These are phyloP conservation scores for Drosophila imparisetae DNA, from an alignment of 2,888 invertebrate genomes.

Conservation along the genomic window DNA sequence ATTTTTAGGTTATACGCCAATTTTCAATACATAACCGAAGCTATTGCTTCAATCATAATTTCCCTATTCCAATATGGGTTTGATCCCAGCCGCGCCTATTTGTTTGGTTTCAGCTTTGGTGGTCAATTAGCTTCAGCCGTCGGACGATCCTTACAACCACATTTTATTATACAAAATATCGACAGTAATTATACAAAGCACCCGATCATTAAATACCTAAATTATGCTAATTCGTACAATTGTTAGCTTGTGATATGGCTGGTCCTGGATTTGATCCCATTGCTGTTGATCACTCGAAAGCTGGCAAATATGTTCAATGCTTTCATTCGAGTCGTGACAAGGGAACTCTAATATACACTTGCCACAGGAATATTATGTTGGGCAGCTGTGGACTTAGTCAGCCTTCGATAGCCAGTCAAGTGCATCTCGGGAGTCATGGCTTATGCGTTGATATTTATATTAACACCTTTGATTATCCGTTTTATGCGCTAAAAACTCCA, in stretches of 20 bases:
- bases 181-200: slow-evolving; percentile 71
- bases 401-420: slow-evolving; percentile 78
- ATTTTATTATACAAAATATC: slow-evolving; percentile 75
- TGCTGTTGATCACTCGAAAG: slow-evolving; percentile 72
- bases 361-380: slow-evolving; percentile 83
- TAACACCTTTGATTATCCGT: slow-evolving; percentile 82
- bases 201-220: not conserved
- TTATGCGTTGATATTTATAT: slow-evolving; percentile 83
- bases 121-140: slow-evolving; percentile 82
- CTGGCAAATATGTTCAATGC: slow-evolving; percentile 83
- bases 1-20: slow-evolving; percentile 65
- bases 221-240: not conserved
- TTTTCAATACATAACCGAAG: slow-evolving; percentile 72
- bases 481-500: slow-evolving; percentile 74
- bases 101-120: slow-evolving; percentile 84
- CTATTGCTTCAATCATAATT: slow-evolving; percentile 69
- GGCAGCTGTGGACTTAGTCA: slow-evolving; percentile 82
- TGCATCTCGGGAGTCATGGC: slow-evolving; percentile 80
- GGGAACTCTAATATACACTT: slow-evolving; percentile 80
- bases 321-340: slow-evolving; percentile 83
- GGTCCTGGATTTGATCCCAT: slow-evolving; percentile 83
- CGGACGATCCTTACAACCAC: slow-evolving; percentile 71
- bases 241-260: slow-evolving; percentile 84
- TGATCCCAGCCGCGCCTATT: slow-evolving; percentile 70
- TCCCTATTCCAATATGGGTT: slow-evolving; percentile 76